Base-by-base conservation (phyloP, 2,113 vertebrate species). In the Syngnathus scovelli region DNA sequence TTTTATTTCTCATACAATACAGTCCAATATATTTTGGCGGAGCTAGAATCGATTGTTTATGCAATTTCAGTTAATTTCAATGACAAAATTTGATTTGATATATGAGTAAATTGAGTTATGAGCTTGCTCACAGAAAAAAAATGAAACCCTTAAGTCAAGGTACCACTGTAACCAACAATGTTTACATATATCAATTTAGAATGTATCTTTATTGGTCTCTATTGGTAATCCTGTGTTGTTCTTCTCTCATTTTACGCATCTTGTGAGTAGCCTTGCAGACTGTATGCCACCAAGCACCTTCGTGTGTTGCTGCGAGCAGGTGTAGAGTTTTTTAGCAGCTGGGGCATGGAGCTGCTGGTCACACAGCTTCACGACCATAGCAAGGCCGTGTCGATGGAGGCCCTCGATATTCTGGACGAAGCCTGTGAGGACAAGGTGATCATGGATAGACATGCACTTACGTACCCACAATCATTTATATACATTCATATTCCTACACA, bases 331-430 rank as follows among this genome's bases (percentile, higher is more conserved):
- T 98, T 98, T 90, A 98, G 95, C 75, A 98, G 95, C 78, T 99
- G 97, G 97, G 97, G 97, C 54, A 98, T 98, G 80, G 97, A 99
- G 81, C 91, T 99, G 82, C 86, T 99, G 71, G 95, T 98, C 83
- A 99, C 96, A 36, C 97, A 99, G 83, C 92, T 99, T 27, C 96
- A 99, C n/a, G 97, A 99, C 89, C 95, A 96, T 91, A 96, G 92
- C 90, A 98, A 98, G 87, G 92, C 90, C 2, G 92, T 99, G 79
- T 96, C 96, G 77, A 93, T 95, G 48, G 96, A 98, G 87, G 96
- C 97, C 36, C 91, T 99, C 83, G 96, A 98, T 90, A 95, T 98
- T 74, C 90, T 99, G 51, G 96, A 99, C 81, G 97, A 99, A 84
- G 95, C 97, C 1, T 98, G 97, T 79, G 97, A 99, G 90, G 97